Base-by-base conservation (phyloP, 1,140 invertebrate species). In the Pseudomyrmex pallidus region DNA sequence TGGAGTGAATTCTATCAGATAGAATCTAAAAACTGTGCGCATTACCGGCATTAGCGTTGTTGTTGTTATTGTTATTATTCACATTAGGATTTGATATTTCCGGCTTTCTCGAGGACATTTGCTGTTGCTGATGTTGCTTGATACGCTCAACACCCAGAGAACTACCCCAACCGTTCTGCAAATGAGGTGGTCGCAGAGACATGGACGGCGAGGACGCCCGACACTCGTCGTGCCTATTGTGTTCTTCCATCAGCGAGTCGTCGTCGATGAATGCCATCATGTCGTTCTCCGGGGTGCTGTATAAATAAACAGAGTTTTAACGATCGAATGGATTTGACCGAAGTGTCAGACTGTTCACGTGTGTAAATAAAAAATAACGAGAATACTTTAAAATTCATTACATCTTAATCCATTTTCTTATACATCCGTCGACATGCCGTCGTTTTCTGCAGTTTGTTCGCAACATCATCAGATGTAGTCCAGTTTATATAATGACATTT, bases 201-300 rank as follows among this genome's bases (percentile, higher is more conserved):
- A 90, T 89, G 2, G 87, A 82, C n/a, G 90, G 88, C 8, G 91
- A 90, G 44, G 87, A 83, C 7, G 88, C 90, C n/a, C 90, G 76
- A 25, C 88, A 82, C 48, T 90, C 89, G 0, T 91, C 87, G n/a
- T 84, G 72, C 10, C 88, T 85, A 10, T 82, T 84, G 15, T 82
- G 82, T 9, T 93, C 93, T 5, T 94, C 92, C 35, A 91, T 87
- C 22, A 86, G 66, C 4, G 91, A 91, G 64, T 94, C 94, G 70
- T 95, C 94, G 74, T 95, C 94, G 22, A 95, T 95, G 74, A 95
- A 95, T 13, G 94, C 92, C 91, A 95, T 92, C 90, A 94, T 84
- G 48, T 95, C 94, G 67, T 93, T 94, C 7, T 94, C 93, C 13
- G 94, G 94, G 13, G 94, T 94, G 67, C 94, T 94, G 64, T 7